Base-by-base conservation (phyloP, 1,140 invertebrate species). In the Harpegnathos saltator region DNA sequence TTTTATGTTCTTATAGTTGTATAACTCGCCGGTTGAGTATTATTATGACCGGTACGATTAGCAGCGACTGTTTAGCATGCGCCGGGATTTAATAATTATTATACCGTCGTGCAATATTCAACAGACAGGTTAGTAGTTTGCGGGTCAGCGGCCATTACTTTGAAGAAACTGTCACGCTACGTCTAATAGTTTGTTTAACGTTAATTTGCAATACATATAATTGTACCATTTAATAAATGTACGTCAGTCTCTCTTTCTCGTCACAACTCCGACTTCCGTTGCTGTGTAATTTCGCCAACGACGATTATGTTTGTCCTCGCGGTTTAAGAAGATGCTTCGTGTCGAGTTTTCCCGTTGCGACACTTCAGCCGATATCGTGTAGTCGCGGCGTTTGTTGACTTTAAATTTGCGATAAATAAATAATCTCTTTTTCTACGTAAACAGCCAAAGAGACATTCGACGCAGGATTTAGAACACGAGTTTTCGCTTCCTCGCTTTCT, bases 201-300 rank as follows among this genome's bases (percentile, higher is more conserved):
- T 78, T 78, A 24, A 68, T 75, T n/a, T n/a, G n/a, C n/a, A n/a
- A 48, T 24, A 48, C 26, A 44, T 58, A 78, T 24, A 48, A 54
- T 66, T 22, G 44, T 38, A 38, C 14, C 58, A 56, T 83, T 83
- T 66, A 66, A 50, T 56, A 77, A 68, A 9, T 29, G 38, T 38
- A 59, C 33, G 33, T 83, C 59, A 58, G 62, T 38, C 38, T 83
- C 24, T 14, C 26, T 5, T n/a, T 48, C 12, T 50, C n/a, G 50
- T 48, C 75, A 78, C n/a, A 78, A 83, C 38, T 78, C 58, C 66
- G 73, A 50, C 61, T 83, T 33, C 56, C 52, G 72, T 82, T 24
- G n/a, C 56, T 14, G 63, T 58, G 44, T 78, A 77, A 84, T 78
- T 73, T 63, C 5, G 26, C 38, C 29, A 24, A n/a, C n/a, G n/a